A percentile compares a stretch with the other conserved stretches of the same genome.
Conservation (phyloP, 2,113 vertebrate species). For the Parotia lawesii region DNA sequence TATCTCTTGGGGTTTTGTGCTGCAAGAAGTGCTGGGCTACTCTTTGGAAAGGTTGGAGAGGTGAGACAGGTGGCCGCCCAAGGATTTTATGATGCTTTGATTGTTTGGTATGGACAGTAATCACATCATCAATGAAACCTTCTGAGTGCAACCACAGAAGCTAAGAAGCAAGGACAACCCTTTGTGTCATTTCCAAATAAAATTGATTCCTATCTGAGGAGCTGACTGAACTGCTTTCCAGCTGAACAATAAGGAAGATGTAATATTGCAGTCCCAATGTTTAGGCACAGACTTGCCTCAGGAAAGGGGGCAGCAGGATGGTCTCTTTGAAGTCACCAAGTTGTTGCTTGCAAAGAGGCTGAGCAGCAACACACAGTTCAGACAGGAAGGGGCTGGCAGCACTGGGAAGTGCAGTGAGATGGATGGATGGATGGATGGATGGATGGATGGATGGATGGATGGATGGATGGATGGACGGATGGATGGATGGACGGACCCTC, state of each 20-base stretch:
- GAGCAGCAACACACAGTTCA: accelerated
- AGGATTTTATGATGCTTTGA: background rate
- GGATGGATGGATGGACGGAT: background rate
- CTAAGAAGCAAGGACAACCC: background rate
- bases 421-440: accelerated
- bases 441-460: no score
- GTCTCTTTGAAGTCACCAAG: background rate
- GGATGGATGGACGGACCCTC: background rate
- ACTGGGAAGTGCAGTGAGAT: background rate
- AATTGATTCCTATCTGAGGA: background rate
- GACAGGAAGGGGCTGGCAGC: background rate
- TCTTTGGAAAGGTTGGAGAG: background rate
- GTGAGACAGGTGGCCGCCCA: background rate
- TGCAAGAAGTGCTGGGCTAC: background rate
- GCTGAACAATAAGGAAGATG: background rate
- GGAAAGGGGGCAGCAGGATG: background rate
- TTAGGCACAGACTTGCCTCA: background rate
- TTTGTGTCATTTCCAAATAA: background rate
- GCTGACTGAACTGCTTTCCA: background rate
- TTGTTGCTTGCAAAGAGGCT: background rate
- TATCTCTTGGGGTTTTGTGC: background rate
- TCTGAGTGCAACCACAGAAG: background rate
- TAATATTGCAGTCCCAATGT: no score
- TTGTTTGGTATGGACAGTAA: background rate
- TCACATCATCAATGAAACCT: background rate